These are phyloP conservation scores for Micoletzkya japonica DNA, from an alignment of 2,888 invertebrate species.

Conservation along the genomic window DNA sequence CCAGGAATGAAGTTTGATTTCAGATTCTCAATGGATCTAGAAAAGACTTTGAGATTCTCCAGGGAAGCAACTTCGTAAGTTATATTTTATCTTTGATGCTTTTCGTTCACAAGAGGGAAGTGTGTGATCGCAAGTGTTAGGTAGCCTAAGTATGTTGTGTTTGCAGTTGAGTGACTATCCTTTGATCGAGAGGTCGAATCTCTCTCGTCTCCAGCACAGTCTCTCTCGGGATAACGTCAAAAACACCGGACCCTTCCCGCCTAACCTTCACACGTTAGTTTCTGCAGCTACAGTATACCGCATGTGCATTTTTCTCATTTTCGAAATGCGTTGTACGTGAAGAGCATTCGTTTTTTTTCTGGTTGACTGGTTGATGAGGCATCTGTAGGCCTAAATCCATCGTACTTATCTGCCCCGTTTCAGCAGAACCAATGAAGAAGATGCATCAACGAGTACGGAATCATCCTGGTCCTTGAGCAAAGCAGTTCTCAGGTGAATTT, in stretches of 20 bases:
- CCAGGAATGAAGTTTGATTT: too few relatives aligned
- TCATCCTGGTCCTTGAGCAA: not conserved
- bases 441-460: conserved; percentile 1
- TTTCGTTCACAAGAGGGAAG: not conserved
- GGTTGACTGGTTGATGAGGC: too few relatives aligned
- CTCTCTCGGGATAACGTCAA: conserved; percentile 25
- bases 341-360: too few relatives aligned
- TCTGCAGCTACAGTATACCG: too few relatives aligned
- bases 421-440: too few relatives aligned
- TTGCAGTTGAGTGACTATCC: conserved; percentile 24
- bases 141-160: not conserved
- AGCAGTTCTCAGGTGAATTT: not conserved
- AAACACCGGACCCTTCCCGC: conserved; percentile 8
- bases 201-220: conserved; percentile 18
- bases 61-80: conserved; percentile 22
- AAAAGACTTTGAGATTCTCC: conserved; percentile 21
- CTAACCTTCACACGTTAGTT: too few relatives aligned
- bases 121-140: not conserved
- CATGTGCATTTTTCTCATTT: too few relatives aligned
- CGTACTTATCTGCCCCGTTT: too few relatives aligned
- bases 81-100: not conserved
- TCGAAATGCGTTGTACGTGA: too few relatives aligned
- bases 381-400: too few relatives aligned
- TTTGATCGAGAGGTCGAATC: conserved; percentile 1
- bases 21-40: conserved; percentile 18